Evolutionary conservation across 35 echinoderm and acorn worm genomes (phyloP), one percentile per base, ranked within the genome.

Genomic region (Ophiothrix spiculata): DNA sequence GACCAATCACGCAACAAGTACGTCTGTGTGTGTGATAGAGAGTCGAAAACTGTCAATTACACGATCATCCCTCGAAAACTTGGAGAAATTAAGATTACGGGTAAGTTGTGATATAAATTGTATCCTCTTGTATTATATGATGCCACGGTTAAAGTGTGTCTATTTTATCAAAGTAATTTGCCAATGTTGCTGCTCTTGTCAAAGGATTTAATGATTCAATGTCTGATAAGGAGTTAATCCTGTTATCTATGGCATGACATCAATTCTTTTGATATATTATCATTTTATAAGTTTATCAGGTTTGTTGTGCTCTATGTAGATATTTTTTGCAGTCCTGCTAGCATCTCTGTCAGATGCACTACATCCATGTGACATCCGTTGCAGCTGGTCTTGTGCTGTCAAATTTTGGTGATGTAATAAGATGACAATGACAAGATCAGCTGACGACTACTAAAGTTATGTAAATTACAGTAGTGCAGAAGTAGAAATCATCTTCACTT

Each of bases 1-100:
- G 75, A 78, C 32, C 10, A 32, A 32, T 75, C 39, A 0, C 28
- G 25, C 25, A n/a, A 0, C 0, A 21, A 90, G 35, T 83, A 45
- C 37, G 78, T 91, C 1, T 98, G 95, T 39, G 95, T 98, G 13
- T 98, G 95, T 86, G 95, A 85, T 39, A 56, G 84, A 63, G 40
- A 91, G 39, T 89, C 91, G 4, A 81, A 87, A 23, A 85, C 88
- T 40, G 85, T 98, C 2, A 86, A 89, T 23, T 98, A 88, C 74
- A 37, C 77, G 29, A 93, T 98, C 35, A 83, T 82, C 15, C 91
- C 91, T 19, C 39, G 56, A 35, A 63, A 39, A 32, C 19, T 98
- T 25, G 95, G 95, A 17, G 40, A 94, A 35, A 88, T 91, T 31
- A 80, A 91, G 14, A 76, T 98, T 25, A 84, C 86, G 88, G 91